Conservation (phyloP, 2,888 invertebrate genomes). For the Hemicrepidius hirtus region DNA sequence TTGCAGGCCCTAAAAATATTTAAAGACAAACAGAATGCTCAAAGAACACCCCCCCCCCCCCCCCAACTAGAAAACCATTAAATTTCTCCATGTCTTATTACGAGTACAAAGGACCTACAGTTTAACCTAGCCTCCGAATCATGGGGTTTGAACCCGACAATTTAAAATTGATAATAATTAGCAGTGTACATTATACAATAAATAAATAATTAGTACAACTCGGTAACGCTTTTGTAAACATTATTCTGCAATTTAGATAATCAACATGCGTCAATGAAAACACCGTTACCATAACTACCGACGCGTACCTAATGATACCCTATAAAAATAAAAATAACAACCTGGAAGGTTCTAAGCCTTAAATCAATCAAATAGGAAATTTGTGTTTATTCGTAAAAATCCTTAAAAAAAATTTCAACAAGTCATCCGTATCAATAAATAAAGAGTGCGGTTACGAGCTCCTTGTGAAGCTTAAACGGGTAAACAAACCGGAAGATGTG, state of each 20-base stretch:
- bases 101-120: too few species aligned
- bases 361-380: not conserved
- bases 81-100: too few species aligned
- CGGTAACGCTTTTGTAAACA: not conserved
- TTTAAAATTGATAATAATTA: too few species aligned
- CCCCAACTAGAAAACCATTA: too few species aligned
- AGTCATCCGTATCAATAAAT: constrained; percentile 3
- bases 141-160: too few species aligned
- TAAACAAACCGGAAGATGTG: constrained; percentile 2
- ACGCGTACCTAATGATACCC: constrained; percentile 8
- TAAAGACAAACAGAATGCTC: too few species aligned
- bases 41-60: too few species aligned
- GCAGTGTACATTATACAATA: not conserved
- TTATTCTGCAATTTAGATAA: constrained; percentile 3
- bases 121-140: too few species aligned
- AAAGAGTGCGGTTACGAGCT: not conserved
- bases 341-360: too few species aligned
- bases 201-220: constrained; percentile 5
- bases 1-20: too few species aligned
- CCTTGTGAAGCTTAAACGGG: not conserved
- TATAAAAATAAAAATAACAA: constrained; percentile 1
- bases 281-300: constrained; percentile 9
- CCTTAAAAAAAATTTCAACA: not conserved
- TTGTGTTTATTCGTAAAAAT: not conserved
- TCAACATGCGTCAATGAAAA: constrained; percentile 4